Conservation (phyloP, 2,113 vertebrate species). For the Merops nubicus region DNA sequence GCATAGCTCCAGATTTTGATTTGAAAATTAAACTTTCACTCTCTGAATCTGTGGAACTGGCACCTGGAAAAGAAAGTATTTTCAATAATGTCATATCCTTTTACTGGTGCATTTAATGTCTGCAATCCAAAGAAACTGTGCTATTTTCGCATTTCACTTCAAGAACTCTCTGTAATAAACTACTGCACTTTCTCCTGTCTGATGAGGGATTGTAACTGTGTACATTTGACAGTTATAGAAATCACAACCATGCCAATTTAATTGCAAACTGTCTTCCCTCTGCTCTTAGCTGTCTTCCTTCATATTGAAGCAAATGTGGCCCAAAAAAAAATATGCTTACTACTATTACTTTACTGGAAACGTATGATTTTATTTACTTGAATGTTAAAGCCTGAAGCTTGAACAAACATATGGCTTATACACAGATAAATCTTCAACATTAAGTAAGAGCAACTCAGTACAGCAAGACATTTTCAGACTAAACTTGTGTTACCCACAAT, state of each 20-base stretch:
- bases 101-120: neutral
- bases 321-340: neutral
- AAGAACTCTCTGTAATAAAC: neutral
- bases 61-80: constrained; percentile 78
- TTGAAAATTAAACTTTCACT: constrained; percentile 83
- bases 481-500: neutral
- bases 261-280: neutral
- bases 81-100: neutral
- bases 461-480: constrained; percentile 16
- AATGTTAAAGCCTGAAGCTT: neutral
- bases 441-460: neutral
- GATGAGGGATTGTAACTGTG: neutral
- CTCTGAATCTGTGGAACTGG: constrained; percentile 95
- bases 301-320: neutral
- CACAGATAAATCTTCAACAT: neutral
- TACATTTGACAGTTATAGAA: neutral
- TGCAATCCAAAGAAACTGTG: neutral
- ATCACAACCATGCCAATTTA: neutral
- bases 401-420: neutral
- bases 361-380: neutral
- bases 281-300: neutral
- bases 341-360: neutral
- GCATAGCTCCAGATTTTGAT: constrained; percentile 89
- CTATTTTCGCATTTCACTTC: neutral
- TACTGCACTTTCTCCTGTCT: neutral